These are phyloP conservation scores for Prunella fulvescens DNA, from an alignment of 2,113 vertebrate genomes.

Conservation along the genomic window DNA sequence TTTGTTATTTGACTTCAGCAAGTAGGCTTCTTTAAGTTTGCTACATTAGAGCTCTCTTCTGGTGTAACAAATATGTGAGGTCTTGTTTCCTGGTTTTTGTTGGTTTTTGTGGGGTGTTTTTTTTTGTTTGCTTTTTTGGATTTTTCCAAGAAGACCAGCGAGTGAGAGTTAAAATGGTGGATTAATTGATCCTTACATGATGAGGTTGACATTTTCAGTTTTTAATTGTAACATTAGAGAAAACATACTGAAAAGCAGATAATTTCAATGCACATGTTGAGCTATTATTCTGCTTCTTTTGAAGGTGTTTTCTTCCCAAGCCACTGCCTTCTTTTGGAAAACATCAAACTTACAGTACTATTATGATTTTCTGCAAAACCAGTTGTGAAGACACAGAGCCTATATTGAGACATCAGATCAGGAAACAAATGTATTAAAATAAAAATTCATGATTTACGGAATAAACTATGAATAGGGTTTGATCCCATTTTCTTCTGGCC, in stretches of 20 bases:
- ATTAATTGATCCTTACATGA: neutral
- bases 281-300: neutral
- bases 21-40: neutral
- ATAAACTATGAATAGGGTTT: neutral
- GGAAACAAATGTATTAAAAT: neutral
- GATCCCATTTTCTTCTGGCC: neutral
- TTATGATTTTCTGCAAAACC: neutral
- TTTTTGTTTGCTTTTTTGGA: neutral
- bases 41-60: neutral
- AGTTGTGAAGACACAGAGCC: neutral
- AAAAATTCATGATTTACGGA: neutral
- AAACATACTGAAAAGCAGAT: neutral
- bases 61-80: neutral
- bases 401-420: neutral
- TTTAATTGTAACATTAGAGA: neutral
- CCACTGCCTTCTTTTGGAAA: neutral
- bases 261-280: neutral
- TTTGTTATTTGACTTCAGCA: neutral
- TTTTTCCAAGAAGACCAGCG: neutral
- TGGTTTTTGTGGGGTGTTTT: accelerated
- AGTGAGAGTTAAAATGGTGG: neutral
- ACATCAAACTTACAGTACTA: neutral
- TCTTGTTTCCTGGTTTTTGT: neutral
- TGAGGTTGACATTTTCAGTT: neutral
- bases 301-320: neutral